Evolutionary conservation across 53 echinoderm and acorn worm species (phyloP).

Genomic region (Echinometra lucunter): DNA sequence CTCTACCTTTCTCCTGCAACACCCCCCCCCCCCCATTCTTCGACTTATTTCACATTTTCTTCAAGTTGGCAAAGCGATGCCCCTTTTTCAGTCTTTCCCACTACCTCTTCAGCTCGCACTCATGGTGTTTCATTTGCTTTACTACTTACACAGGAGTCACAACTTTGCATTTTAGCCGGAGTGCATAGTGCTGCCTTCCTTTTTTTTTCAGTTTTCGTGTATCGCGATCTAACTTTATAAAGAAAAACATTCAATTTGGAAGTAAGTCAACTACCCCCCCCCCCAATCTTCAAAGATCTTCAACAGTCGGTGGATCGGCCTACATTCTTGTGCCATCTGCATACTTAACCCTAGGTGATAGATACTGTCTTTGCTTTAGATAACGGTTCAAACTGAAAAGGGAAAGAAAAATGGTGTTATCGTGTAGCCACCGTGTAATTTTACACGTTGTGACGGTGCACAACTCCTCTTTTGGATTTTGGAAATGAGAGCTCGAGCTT

Average conservation of each 20-base stretch:
- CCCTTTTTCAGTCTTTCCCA: background rate
- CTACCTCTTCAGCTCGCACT: background rate
- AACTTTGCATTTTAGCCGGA: background rate
- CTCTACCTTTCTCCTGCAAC: background rate
- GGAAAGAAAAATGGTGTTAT: conserved; percentile 12
- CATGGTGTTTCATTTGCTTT: background rate
- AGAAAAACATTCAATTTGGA: background rate
- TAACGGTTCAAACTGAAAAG: background rate
- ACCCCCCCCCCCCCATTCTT: background rate
- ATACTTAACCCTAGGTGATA: conserved; percentile 5
- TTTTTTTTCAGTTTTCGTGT: background rate
- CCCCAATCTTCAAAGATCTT: too few species aligned
- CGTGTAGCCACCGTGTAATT: background rate
- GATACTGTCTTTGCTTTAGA: conserved; percentile 30
- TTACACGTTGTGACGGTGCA: background rate
- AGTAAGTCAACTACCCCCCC: background rate
- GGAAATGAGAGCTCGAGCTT: background rate
- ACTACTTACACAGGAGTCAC: too few species aligned
- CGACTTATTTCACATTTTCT: background rate
- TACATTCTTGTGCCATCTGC: background rate
- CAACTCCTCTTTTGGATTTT: background rate
- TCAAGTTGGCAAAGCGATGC: background rate
- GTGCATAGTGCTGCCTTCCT: background rate
- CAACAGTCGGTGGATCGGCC: background rate
- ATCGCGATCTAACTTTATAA: background rate